Evolutionary conservation across 2,113 vertebrate genomes (phyloP), one percentile per base, ranked within the genome.

Genomic region (Pterocles burchelli): DNA sequence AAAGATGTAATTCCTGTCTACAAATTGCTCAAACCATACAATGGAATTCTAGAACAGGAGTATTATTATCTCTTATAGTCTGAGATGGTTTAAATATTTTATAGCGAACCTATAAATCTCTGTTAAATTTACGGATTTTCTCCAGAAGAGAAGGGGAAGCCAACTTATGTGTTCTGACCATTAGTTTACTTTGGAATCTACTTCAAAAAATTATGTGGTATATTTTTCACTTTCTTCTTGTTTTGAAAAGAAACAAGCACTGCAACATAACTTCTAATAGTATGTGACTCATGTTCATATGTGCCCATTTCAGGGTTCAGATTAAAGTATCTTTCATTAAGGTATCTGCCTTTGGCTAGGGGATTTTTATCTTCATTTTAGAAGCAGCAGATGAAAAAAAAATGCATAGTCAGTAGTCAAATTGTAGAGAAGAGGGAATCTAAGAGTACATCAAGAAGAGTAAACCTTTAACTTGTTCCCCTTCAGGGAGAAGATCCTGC

Each of bases 401-500:
- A 67, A 93, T 43, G 20, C 51, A 61, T 78, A 57, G 61, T 91
- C 48, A 90, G 90, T 93, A 78, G 92, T 74, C 86, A 93, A 93
- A 96, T 80, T 75, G 59, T 83, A 77, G 71, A 94, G 82, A 73
- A 81, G 41, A 90, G 96, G 78, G 89, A 72, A 88, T 96, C 74
- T 97, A 54, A 88, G 59, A 90, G 79, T 70, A 95, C 89, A 96
- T 94, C 87, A 97, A 96, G 96, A 95, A 94, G 88, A 94, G 77
- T 97, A 97, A 96, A 96, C 68, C 90, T 90, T 97, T 97, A 95
- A 96, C 85, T 96, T 72, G 13, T 76, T 95, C 76, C 95, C 96
- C 95, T 97, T 96, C 17, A 81, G 92, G 94, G 92, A 88, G 29
- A 73, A 88, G 97, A 75, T 91, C 74, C 88, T 97, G 71, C 85